These are phyloP conservation scores for Steromphala cineraria DNA, from an alignment of 2,888 invertebrate species.

Conservation along the genomic window DNA sequence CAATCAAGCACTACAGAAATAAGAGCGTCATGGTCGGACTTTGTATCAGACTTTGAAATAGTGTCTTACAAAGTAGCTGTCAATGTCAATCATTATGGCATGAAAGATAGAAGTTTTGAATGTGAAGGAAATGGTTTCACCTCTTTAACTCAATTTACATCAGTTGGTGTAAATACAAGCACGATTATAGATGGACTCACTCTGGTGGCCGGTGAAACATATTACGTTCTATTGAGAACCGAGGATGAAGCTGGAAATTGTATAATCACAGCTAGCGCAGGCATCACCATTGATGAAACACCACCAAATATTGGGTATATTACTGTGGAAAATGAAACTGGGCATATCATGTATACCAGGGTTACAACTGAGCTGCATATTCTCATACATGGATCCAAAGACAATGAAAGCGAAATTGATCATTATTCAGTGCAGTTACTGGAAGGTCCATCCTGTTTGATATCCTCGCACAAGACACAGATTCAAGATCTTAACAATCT, in stretches of 20 bases:
- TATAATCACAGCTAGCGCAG: slow-evolving; percentile 28
- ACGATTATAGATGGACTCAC: slow-evolving; percentile 24
- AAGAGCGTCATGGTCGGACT: slow-evolving; percentile 46
- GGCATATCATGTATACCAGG: background rate
- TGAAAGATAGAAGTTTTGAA: slow-evolving; percentile 14
- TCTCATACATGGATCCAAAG: background rate
- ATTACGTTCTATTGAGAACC: slow-evolving; percentile 45
- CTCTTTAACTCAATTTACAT: slow-evolving; percentile 10
- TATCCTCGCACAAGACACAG: no score
- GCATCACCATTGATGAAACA: slow-evolving; percentile 45
- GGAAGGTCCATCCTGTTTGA: background rate
- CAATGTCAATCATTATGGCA: no score
- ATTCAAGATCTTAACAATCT: background rate
- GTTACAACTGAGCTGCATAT: no score
- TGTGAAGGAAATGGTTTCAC: slow-evolving; percentile 33
- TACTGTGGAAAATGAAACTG: slow-evolving; percentile 15
- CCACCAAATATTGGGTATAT: slow-evolving; percentile 41
- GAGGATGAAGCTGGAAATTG: slow-evolving; percentile 48
- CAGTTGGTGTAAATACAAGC: slow-evolving; percentile 42
- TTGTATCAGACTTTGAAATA: slow-evolving; percentile 48
- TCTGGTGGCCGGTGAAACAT: slow-evolving; percentile 35
- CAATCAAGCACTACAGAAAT: slow-evolving; percentile 38
- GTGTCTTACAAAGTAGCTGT: slow-evolving; percentile 43
- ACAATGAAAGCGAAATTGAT: background rate
- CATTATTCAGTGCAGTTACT: background rate